Evolutionary conservation across 2,888 invertebrate species (phyloP).

Genomic region (Oxyscelio sp.): DNA sequence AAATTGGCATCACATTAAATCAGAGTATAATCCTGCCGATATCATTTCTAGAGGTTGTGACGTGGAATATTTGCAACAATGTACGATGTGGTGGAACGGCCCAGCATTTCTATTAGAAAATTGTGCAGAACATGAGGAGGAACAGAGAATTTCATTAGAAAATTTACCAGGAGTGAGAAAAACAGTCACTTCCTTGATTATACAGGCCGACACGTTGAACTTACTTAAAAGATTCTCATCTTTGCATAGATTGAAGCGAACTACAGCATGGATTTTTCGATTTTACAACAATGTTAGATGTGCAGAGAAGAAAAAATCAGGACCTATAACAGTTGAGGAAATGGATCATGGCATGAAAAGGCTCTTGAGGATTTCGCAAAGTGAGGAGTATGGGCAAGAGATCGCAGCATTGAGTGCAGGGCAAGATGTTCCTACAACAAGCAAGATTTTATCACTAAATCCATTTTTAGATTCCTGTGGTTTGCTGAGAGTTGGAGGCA

Average conservation of each 20-base stretch:
- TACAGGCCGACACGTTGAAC: neutral
- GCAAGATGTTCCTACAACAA: no score
- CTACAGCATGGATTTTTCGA: neutral
- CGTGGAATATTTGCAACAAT: neutral
- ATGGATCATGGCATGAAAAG: no score
- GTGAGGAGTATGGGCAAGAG: no score
- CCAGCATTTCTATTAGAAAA: neutral
- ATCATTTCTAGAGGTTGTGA: no score
- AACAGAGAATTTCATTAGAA: neutral
- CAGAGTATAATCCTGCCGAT: slow-evolving; percentile 15
- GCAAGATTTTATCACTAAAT: no score
- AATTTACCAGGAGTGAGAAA: neutral
- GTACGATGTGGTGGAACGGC: slow-evolving; percentile 1
- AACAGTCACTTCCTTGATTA: neutral
- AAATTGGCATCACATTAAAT: slow-evolving; percentile 21
- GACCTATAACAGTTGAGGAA: no score
- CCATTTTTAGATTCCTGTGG: slow-evolving; percentile 19
- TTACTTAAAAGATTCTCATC: slow-evolving; percentile 1
- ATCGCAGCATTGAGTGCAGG: no score
- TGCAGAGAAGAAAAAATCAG: no score
- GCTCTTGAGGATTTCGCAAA: no score
- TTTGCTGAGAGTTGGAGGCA: slow-evolving; percentile 40
- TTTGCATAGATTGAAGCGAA: neutral
- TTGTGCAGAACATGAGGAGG: neutral
- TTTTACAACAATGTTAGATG: no score